Conservation (phyloP, 2,888 invertebrate genomes). For the Drosophila lacicola region DNA sequence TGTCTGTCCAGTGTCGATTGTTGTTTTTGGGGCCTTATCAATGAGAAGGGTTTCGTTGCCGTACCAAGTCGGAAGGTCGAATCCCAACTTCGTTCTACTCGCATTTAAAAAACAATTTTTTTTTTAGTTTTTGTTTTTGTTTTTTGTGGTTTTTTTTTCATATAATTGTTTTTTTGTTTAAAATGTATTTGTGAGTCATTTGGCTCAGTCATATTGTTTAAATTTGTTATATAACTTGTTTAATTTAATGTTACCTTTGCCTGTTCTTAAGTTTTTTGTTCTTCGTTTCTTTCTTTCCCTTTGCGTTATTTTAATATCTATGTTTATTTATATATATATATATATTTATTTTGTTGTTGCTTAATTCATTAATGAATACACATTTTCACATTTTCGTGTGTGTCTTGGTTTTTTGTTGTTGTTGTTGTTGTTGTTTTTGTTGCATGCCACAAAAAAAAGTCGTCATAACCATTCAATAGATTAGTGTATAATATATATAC, state of each 20-base stretch:
- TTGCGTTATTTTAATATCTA: conserved; percentile 34
- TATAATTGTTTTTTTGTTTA: conserved; percentile 64
- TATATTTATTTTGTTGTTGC: conserved; percentile 24
- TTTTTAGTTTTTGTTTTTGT: conserved; percentile 44
- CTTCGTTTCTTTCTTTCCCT: conserved; percentile 20
- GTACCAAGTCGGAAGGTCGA: too few relatives aligned
- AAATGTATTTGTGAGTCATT: conserved; percentile 82
- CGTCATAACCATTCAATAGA: conserved; percentile 44
- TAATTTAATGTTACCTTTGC: conserved; percentile 37
- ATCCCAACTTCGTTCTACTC: too few relatives aligned
- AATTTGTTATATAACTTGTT: conserved; percentile 62
- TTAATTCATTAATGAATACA: conserved; percentile 57
- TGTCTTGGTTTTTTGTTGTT: conserved; percentile 10
- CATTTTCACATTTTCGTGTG: conserved; percentile 43
- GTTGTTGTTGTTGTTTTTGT: conserved; percentile 13
- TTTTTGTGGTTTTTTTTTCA: conserved; percentile 22
- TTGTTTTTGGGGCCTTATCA: conserved; percentile 2
- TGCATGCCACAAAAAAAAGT: conserved; percentile 46
- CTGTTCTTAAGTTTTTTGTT: not conserved
- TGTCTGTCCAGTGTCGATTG: not conserved
- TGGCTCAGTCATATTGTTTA: conserved; percentile 83
- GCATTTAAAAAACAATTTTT: too few relatives aligned
- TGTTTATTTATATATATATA: conserved; percentile 15
- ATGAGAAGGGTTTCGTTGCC: conserved; percentile 2
- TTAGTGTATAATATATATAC: conserved; percentile 38